A percentile compares a stretch with the other conserved stretches of the same genome.
phyloP scores from a whole-genome alignment of 2,797 vertebrate species.

The Gymnothorax reevesii region DNA sequence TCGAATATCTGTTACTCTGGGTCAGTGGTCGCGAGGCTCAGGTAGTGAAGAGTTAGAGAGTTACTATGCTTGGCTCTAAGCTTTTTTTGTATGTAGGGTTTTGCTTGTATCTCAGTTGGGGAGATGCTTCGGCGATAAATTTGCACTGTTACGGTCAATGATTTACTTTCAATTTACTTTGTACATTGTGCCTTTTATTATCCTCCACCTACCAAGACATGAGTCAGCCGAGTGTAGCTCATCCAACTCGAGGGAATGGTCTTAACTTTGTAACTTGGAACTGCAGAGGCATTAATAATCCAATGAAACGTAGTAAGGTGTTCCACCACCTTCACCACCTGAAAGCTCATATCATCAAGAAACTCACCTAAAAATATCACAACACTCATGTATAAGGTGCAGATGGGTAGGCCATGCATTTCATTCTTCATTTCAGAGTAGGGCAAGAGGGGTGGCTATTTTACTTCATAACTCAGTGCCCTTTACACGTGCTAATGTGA shows the following conservation, averaged over 20 bases:
- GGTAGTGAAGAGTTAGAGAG: slow-evolving; percentile 23
- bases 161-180: not conserved
- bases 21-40: slow-evolving; percentile 1
- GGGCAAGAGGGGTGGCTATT: slow-evolving; percentile 24
- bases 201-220: not conserved
- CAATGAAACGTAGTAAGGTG: slow-evolving; percentile 15
- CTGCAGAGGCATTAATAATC: slow-evolving; percentile 14
- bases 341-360: slow-evolving; percentile 10
- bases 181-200: not conserved
- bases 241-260: not conserved
- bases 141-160: not conserved
- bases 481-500: slow-evolving; percentile 7
- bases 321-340: not conserved
- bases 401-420: slow-evolving; percentile 3
- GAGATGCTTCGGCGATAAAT: not conserved
- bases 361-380: slow-evolving; percentile 2
- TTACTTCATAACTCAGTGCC: slow-evolving; percentile 14
- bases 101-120: slow-evolving; percentile 11
- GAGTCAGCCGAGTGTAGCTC: not conserved
- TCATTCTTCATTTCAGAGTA: slow-evolving; percentile 21
- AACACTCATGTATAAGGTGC: not conserved
- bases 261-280: not conserved
- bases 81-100: slow-evolving; percentile 15
- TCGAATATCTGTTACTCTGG: too few species aligned
- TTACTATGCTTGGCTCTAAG: slow-evolving; percentile 6